Percentiles rank a stretch among this genome's conserved stretches.
Evolutionary conservation across 2,797 vertebrate genomes (phyloP).

Genomic region (Schizopygopsis malacanthus): DNA sequence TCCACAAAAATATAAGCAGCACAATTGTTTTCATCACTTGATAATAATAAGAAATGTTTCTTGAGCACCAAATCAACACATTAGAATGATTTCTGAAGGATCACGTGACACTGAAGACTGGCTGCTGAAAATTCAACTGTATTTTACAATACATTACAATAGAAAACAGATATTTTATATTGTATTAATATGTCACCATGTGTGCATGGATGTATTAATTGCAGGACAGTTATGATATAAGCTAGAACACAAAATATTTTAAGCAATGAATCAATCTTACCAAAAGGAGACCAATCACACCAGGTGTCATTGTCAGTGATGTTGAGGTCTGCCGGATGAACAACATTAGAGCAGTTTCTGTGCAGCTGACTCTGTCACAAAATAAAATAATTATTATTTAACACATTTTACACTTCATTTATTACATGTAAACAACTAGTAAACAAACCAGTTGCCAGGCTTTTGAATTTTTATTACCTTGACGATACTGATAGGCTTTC

Average conservation of each 20-base stretch:
- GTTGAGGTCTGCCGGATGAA: constrained; percentile 74
- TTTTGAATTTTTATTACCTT: constrained; percentile 81
- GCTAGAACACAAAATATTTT: not conserved
- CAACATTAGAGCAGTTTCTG: constrained; percentile 85
- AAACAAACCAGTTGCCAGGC: too few relatives aligned
- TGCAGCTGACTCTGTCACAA: constrained; percentile 88
- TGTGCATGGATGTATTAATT: not conserved
- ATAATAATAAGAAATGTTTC: not conserved
- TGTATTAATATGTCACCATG: not conserved
- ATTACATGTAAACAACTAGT: not conserved
- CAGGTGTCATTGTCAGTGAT: constrained; percentile 85
- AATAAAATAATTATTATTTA: not conserved
- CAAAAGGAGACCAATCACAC: constrained; percentile 96
- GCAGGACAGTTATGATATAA: not conserved
- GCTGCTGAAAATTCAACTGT: not conserved
- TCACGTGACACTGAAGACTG: not conserved
- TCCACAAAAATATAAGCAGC: not conserved
- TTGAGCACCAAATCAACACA: not conserved
- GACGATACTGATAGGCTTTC: constrained; percentile 96
- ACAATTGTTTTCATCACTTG: not conserved
- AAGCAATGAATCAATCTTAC: constrained; percentile 75
- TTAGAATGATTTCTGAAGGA: not conserved
- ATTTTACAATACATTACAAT: not conserved
- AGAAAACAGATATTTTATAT: not conserved
- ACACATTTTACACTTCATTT: not conserved